Evolutionary conservation across 2,888 invertebrate genomes (phyloP), one percentile per base, ranked within the genome.

Genomic region (Rhogogaster chlorosoma): DNA sequence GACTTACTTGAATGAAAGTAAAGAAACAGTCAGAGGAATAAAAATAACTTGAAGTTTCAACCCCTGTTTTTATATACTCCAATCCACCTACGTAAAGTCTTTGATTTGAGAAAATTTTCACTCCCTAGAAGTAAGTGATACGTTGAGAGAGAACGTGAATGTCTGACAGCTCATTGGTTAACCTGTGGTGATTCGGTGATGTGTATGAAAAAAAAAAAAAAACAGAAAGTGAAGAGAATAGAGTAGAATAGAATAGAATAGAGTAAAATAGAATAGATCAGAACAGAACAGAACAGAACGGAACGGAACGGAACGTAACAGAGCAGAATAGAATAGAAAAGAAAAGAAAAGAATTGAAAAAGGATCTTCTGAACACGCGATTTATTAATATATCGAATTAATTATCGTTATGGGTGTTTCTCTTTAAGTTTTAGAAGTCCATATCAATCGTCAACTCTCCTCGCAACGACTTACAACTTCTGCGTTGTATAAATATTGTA

Each of bases 71-170:
- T 75, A 29, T 75, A 29, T 75, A 75, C 49, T 80, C 26, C 38
- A 22, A 80, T 80, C 64, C 12, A 61, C 80, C 80, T 38, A 80
- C 64, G 77, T 77, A 77, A 77, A 77, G 53, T 77, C 77, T 77
- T 77, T 77, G 77, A 73, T 73, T 10, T 2, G 26, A 38, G 0
- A 6, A 29, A 22, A 42, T 18, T 22, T 73, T 73, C 29, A 22
- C 3, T 42, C 15, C 29, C 36, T 71, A 71, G 10, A 29, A n/a
- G 36, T 71, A 29, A n/a, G 36, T 71, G n/a, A 22, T 75, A 75
- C 38, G 75, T n/a, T 42, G 45, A 75, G 75, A 75, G 75, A 75
- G 29, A 75, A 75, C n/a, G 26, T 45, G 4, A 42, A 75, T 49
- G 75, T 75, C 75, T 53, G 53, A 53, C 53, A 53, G 53, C n/a